Base-by-base conservation (phyloP, 2,888 invertebrate genomes). In the Masnerella sp. region DNA sequence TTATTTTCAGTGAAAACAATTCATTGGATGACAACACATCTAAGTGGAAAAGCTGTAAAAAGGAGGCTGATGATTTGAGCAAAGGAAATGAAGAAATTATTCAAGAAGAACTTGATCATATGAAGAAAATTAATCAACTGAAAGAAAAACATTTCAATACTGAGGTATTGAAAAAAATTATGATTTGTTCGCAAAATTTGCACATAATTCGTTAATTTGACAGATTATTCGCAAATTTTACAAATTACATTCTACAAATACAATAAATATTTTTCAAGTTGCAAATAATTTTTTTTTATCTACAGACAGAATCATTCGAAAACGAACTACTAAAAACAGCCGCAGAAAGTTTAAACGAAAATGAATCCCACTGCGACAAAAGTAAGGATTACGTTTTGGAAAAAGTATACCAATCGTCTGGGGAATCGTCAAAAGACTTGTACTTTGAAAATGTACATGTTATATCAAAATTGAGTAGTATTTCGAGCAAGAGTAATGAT, bases 361-460 rank as follows among this genome's bases (percentile, higher is more conserved):
- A 40, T 2, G 15, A 30, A 4, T 47, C 47, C 4, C 8, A 47
- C 28, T 30, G 43, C n/a, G 5, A 15, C 5, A 17, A 15, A 11
- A 30, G 5, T 8, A 28, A 47, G 17, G 11, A 30, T 2, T 9
- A 42, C 9, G 1, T 8, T 22, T 34, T 9, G 8, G n/a, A 40
- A 5, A 11, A 54, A 17, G 25, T 9, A 7, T n/a, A 18, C 8
- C 22, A 42, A 0, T 34, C 52, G 9, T 4, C 42, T 0, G 18
- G 20, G 22, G 22, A 43, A 3, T 43, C 51, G n/a, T n/a, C n/a
- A n/a, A n/a, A n/a, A n/a, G n/a, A n/a, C 5, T 2, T 2, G 15
- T 54, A 54, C 12, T 43, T 45, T 17, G 64, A 64, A 38, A 64
- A 54, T 36, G 45, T 54, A 0, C 64, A 64, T 11, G 45, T 64